Evolutionary conservation across 2,797 vertebrate genomes (phyloP), one percentile per base, ranked within the genome.

Genomic region (Alosa sapidissima): DNA sequence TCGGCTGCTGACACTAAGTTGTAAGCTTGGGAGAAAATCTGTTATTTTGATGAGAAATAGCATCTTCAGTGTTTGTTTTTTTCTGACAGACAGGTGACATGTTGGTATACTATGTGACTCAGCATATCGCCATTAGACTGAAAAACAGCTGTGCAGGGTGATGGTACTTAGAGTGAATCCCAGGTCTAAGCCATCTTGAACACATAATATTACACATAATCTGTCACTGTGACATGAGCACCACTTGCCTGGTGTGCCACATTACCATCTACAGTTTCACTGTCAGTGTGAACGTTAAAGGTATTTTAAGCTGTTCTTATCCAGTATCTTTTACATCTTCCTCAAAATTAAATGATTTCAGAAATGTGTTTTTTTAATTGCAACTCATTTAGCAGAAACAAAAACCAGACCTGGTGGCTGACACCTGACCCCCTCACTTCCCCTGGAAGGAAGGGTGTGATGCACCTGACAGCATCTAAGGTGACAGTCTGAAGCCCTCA

Each of bases 401-500:
- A 24, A 13, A 72, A 13, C 13, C 24, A 33, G 24, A 51, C 11
- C 33, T 65, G 24, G 24, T 11, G 60, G 9, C 60, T n/a, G 60
- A 24, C n/a, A 68, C 62, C 62, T 68, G 62, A 68, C 62, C 62
- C 62, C 28, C 2, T 68, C 28, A 36, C 13, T 68, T 68, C 62
- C 62, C 10, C 60, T 65, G n/a, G 60, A 68, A 68, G 62, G 28
- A 13, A 68, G 62, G 62, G 6, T 68, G 28, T 68, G 62, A 68
- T 68, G 62, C 62, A 33, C 62, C 62, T 33, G 62, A 68, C 62
- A 68, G 62, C 24, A 33, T 68, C 62, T 68, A 68, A 36, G 28
- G 62, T 68, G 28, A 68, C 62, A 28, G 28, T 68, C 10, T 36
- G 28, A 68, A 68, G 62, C 83, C 16, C 54, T 52, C 19, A 36